Base-by-base conservation (phyloP, 2,797 vertebrate genomes). In the Phyllotis vaccarum region DNA sequence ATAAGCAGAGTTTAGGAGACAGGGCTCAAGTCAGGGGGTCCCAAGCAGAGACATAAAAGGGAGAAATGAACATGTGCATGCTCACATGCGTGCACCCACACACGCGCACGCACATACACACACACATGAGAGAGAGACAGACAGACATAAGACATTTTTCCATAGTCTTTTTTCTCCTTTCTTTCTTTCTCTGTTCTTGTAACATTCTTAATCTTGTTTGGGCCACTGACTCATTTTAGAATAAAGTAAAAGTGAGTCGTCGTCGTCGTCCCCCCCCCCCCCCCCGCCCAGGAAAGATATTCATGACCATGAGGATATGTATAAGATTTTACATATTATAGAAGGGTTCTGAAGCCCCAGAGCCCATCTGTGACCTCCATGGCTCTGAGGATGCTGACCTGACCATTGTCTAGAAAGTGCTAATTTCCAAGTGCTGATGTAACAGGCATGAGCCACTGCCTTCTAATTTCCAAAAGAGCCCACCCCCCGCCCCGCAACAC, bases 171-270 rank as follows among this genome's bases (percentile, higher is more conserved):
- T 16, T 56, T 58, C 27, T n/a, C n/a, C n/a, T 76, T 91, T 27
- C 27, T 78, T 70, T 90, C 5, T 88, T 46, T 49, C 72, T 93
- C n/a, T n/a, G n/a, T n/a, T 90, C 24, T 14, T 52, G 0, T 82
- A 75, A 90, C 87, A 68, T 43, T 88, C 76, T 92, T 86, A 14
- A 81, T 52, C 72, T 93, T 87, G 52, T 87, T 87, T 94, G 64
- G 5, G 80, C 80, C 46, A 16, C 6, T 34, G 52, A 34, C 13
- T 54, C 2, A 1, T n/a, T 43, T 54, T 46, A 52, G 37, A 94
- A 78, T 74, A 91, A 93, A 52, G 13, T 49, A 29, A 93, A 80
- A 95, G 7, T 62, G 31, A 92, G n/a, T 22, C n/a, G n/a, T n/a
- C n/a, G n/a, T n/a, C n/a, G n/a, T n/a, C n/a, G n/a, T n/a, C n/a